These are phyloP conservation scores for Drosophila birchii DNA, from an alignment of 2,888 invertebrate species.

Conservation along the genomic window DNA sequence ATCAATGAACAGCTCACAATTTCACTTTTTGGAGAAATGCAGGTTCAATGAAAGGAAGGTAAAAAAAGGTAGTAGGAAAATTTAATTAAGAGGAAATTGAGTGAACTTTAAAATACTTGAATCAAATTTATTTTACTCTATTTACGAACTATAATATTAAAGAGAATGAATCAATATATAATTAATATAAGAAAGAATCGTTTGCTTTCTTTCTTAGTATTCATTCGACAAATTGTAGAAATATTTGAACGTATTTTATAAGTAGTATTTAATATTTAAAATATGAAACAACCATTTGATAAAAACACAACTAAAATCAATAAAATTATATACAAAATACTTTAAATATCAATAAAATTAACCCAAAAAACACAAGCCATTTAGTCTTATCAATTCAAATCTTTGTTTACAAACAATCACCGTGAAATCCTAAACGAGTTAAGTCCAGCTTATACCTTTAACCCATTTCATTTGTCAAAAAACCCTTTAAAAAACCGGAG, in stretches of 20 bases:
- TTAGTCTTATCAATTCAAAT: constrained; percentile 16
- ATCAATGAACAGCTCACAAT: constrained; percentile 23
- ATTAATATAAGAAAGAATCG: too few relatives aligned
- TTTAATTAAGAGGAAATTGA: not conserved
- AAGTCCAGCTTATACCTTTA: constrained; percentile 6
- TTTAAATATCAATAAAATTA: not conserved
- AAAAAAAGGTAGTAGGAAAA: not conserved
- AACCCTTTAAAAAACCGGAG: not conserved
- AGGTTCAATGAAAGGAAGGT: constrained; percentile 2
- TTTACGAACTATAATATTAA: not conserved
- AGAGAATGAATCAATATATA: not conserved
- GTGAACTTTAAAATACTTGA: not conserved
- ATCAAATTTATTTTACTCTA: not conserved
- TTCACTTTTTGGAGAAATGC: constrained; percentile 5
- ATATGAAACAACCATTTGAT: not conserved
- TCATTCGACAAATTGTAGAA: too few relatives aligned
- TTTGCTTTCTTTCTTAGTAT: too few relatives aligned
- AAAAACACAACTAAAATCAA: not conserved
- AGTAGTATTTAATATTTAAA: too few relatives aligned
- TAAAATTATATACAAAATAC: not conserved
- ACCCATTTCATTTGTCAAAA: constrained; percentile 30
- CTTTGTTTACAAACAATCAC: constrained; percentile 19
- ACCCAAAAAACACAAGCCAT: not conserved
- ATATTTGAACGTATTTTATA: too few relatives aligned
- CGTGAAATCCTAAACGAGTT: constrained; percentile 7